Base-by-base conservation (phyloP, 2,113 vertebrate genomes). In the Caloenas nicobarica region DNA sequence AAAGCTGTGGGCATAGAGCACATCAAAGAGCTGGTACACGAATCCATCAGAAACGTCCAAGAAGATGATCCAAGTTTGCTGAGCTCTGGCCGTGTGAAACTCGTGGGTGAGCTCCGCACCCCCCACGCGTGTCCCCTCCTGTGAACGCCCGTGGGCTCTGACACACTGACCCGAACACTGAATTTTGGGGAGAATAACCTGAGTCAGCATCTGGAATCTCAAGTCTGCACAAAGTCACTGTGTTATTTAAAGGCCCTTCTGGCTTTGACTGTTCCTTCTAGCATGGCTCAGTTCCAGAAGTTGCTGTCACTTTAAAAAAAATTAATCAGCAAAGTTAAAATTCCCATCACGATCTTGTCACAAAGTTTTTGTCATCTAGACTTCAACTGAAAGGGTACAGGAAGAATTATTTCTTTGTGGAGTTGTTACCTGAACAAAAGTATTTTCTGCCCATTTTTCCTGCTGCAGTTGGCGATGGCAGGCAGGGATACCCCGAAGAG, bases 1-100 rank as follows among this genome's bases (percentile, higher is more conserved):
- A 98, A 95, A 79, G 98, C 99, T n/a, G 97, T 99, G 60, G 99
- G 99, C 2, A 97, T 99, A 12, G 99, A 99, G 36, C 99, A 99
- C 97, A 99, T 99, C 13, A 97, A 98, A 34, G 98, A 99, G 93
- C 97, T 99, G 91, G 98, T 99, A 38, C 96, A 98, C 8, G 97
- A 97, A 66, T 98, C 99, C 53, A 88, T 98, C 82, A 97, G 95
- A 86, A 99, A 99, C 1, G 98, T 99, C 86, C 97, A 97, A 34
- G 96, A 97, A 18, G 99, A 99, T 5, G 98, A 99, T 60, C 97
- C 98, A 1, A 96, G 98, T 0, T 91, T 99, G 89, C 97, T 99
- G 33, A 98, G 97, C 48, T 98, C 98, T 19, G 98, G 98, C 69
- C 98, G 98, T 3, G 95, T 99, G 31, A 98, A 96, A 94, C 95